phyloP scores from a whole-genome alignment of 2,888 invertebrate genomes.

The Amphipyra berbera region DNA sequence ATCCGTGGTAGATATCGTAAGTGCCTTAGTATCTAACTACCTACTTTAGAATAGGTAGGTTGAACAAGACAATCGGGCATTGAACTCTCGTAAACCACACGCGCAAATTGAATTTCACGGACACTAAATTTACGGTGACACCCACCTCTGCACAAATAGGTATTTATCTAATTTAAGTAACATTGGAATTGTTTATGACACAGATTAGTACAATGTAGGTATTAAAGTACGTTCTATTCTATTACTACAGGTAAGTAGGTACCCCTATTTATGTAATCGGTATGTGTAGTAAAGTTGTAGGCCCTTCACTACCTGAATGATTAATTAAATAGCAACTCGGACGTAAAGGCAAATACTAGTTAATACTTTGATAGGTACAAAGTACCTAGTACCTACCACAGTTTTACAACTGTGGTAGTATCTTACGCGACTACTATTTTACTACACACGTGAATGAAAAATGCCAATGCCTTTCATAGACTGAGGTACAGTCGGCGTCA shows the following conservation, averaged over 20 bases:
- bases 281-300: neutral
- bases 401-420: too few relatives aligned
- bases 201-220: too few relatives aligned
- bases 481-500: constrained; percentile 9
- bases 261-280: too few relatives aligned
- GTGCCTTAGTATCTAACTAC: constrained; percentile 8
- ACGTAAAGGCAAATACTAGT: neutral
- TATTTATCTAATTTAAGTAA: neutral
- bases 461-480: constrained; percentile 31
- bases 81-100: constrained; percentile 63
- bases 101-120: constrained; percentile 59
- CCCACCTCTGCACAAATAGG: constrained; percentile 2
- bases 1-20: neutral
- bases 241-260: too few relatives aligned
- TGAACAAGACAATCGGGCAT: constrained; percentile 60
- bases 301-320: constrained; percentile 7
- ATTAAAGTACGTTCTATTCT: too few relatives aligned
- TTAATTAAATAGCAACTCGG: constrained; percentile 5
- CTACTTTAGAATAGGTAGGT: constrained; percentile 39
- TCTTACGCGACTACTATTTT: constrained; percentile 24
- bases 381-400: neutral
- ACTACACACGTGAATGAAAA: constrained; percentile 45
- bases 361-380: neutral
- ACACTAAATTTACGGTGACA: constrained; percentile 43
- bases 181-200: too few relatives aligned